These are phyloP conservation scores for Linnaemya tessellans DNA, from an alignment of 2,888 invertebrate species.

Conservation along the genomic window DNA sequence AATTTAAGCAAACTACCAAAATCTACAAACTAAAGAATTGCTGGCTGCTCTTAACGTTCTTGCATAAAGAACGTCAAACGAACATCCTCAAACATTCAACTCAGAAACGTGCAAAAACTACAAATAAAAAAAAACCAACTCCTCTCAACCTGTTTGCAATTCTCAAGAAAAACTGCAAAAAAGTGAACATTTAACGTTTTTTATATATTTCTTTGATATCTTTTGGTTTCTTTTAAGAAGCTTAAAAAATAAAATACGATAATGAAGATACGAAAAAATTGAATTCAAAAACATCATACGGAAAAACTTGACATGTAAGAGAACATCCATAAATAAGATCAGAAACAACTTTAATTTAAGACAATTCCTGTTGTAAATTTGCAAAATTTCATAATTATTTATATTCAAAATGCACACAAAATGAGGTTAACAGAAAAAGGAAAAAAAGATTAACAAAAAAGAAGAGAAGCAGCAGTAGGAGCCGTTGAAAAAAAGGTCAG, in stretches of 20 bases:
- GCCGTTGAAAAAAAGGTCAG: slow-evolving; percentile 59
- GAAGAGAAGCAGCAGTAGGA: background rate
- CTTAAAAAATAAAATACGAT: slow-evolving; percentile 52
- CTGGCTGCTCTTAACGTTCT: slow-evolving; percentile 23
- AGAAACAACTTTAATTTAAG: slow-evolving; percentile 32
- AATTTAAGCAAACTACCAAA: slow-evolving; percentile 64
- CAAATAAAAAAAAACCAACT: slow-evolving; percentile 22
- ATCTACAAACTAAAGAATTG: slow-evolving; percentile 34
- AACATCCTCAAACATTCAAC: slow-evolving; percentile 28
- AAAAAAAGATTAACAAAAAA: background rate
- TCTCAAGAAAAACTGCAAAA: slow-evolving; percentile 57
- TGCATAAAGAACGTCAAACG: slow-evolving; percentile 22
- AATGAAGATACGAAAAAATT: slow-evolving; percentile 59
- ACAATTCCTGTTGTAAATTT: slow-evolving; percentile 54
- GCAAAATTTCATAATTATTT: slow-evolving; percentile 41
- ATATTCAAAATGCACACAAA: slow-evolving; percentile 31
- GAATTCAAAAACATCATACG: slow-evolving; percentile 24
- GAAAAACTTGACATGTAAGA: slow-evolving; percentile 28
- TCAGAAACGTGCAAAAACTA: background rate
- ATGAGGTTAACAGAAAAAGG: background rate
- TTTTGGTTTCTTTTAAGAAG: slow-evolving; percentile 55
- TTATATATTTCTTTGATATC: slow-evolving; percentile 9
- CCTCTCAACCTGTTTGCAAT: slow-evolving; percentile 64
- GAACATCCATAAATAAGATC: background rate
- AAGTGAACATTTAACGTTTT: slow-evolving; percentile 28